These are phyloP conservation scores for Rhadina sibilatrix DNA, from an alignment of 2,113 vertebrate species.

Conservation along the genomic window DNA sequence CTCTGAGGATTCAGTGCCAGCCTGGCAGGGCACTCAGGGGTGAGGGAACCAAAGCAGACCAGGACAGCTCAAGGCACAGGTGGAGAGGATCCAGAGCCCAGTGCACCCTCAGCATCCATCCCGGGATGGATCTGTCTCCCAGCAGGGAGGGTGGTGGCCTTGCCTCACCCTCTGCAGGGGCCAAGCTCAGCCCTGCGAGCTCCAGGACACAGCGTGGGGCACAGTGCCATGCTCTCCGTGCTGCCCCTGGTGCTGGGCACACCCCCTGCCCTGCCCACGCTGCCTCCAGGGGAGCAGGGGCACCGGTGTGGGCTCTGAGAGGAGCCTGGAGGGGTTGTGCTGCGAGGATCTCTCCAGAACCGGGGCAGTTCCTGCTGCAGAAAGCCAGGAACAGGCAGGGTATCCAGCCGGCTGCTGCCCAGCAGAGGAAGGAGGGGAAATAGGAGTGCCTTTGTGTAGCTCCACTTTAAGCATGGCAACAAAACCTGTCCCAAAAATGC, in stretches of 20 bases:
- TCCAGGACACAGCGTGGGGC: fast-evolving
- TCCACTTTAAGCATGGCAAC: neutral
- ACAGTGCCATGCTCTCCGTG: fast-evolving
- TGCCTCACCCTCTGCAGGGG: neutral
- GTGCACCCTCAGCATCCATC: fast-evolving
- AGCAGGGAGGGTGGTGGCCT: neutral
- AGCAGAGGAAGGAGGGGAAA: neutral
- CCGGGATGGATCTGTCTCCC: neutral
- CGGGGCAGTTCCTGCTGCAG: neutral
- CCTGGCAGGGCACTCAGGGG: too few relatives aligned
- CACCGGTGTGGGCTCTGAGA: fast-evolving
- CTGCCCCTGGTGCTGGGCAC: neutral
- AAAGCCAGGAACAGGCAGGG: neutral
- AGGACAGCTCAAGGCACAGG: neutral
- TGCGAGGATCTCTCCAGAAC: fast-evolving
- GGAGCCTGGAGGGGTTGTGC: fast-evolving
- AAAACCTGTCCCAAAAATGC: neutral
- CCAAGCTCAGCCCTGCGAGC: neutral
- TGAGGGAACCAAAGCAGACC: too few relatives aligned
- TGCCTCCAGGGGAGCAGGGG: neutral
- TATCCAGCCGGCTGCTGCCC: neutral
- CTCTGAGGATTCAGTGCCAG: too few relatives aligned
- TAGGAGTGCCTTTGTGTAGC: neutral
- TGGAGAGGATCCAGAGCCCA: neutral
- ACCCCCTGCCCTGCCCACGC: neutral